Percentiles rank a stretch among this genome's conserved stretches.
Conservation (phyloP, 2,113 vertebrate species). For the Microtus oregoni region DNA sequence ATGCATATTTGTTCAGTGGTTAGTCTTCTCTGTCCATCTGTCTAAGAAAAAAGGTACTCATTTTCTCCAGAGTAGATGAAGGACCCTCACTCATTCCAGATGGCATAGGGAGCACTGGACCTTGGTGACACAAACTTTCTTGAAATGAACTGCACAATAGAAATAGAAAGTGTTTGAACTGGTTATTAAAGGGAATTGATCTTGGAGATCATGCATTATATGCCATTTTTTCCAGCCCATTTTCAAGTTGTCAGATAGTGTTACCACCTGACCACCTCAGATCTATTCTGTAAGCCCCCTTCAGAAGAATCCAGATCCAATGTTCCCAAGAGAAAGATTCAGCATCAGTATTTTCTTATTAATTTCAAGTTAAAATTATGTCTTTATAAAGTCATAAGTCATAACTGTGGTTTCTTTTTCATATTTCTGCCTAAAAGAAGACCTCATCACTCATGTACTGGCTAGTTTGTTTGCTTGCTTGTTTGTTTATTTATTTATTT, state of each 20-base stretch:
- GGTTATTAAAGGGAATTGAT: neutral
- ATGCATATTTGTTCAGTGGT: neutral
- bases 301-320: neutral
- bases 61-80: neutral
- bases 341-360: neutral
- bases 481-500: too few species aligned
- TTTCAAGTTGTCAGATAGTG: neutral
- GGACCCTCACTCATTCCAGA: neutral
- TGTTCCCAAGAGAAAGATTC: neutral
- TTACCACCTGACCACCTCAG: neutral
- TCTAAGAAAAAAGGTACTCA: neutral
- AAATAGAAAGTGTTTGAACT: conserved; percentile 1
- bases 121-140: neutral
- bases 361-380: neutral
- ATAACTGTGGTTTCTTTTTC: neutral
- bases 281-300: neutral
- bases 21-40: neutral
- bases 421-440: neutral
- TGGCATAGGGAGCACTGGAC: neutral
- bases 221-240: neutral
- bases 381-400: neutral
- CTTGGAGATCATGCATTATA: neutral
- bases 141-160: neutral
- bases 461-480: neutral
- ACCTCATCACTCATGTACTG: neutral